phyloP scores from a whole-genome alignment of 1,140 invertebrate genomes.

The Trichonephila inaurata region DNA sequence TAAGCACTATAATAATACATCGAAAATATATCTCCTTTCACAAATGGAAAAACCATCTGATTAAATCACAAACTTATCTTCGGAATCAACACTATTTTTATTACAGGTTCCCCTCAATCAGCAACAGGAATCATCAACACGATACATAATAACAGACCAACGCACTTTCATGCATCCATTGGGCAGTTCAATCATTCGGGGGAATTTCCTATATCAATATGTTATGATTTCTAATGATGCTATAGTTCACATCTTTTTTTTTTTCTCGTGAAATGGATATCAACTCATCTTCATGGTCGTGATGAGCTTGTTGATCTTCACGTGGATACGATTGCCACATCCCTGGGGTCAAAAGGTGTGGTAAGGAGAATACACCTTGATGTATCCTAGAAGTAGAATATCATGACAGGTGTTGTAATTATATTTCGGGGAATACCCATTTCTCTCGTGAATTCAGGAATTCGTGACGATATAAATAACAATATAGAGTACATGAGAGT shows the following conservation, averaged over 20 bases:
- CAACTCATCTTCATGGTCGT: background rate
- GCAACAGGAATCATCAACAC: background rate
- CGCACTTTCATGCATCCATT: background rate
- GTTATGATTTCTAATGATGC: background rate
- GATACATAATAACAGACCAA: background rate
- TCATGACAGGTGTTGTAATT: background rate
- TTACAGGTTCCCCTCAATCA: background rate
- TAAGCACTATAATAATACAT: no score
- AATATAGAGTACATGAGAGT: background rate
- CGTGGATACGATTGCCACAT: background rate
- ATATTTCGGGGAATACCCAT: background rate
- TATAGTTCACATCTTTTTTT: background rate
- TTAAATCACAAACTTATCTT: background rate
- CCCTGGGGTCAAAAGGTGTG: background rate
- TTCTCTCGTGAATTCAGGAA: background rate
- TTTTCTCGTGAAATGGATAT: background rate
- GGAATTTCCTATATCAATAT: slow-evolving; percentile 17
- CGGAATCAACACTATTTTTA: background rate
- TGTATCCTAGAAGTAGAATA: background rate
- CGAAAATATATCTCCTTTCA: background rate
- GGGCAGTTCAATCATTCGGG: background rate
- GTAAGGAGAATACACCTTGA: background rate
- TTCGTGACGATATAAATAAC: slow-evolving; percentile 1
- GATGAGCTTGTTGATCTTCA: background rate
- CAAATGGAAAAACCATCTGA: slow-evolving; percentile 6